Evolutionary conservation across 2,888 invertebrate species (phyloP), one percentile per base, ranked within the genome.

Genomic region (Plagodis dolabraria): DNA sequence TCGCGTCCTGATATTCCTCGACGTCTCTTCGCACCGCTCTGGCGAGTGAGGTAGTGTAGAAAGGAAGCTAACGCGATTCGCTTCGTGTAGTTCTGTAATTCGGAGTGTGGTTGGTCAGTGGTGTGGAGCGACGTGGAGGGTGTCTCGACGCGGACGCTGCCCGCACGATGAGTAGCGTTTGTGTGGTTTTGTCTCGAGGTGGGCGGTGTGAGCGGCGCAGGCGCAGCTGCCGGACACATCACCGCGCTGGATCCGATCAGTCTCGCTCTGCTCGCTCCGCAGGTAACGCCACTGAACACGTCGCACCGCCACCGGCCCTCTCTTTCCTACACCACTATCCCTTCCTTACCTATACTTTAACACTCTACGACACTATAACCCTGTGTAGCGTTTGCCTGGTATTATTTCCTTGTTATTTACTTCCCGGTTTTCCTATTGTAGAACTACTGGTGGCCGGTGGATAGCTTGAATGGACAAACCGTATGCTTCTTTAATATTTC

Each of bases 121-220:
- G 83, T 81, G 81, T 76, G 82, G 82, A 80, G 81, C 71, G 80
- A 82, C 76, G 79, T 75, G 77, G 83, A 77, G 76, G 78, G 57
- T 59, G 68, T 69, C 70, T 75, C 74, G 70, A 64, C 65, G 72
- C 65, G 55, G 75, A 72, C 73, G 79, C 76, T 80, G 22, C 83
- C 82, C 85, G 88, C 90, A 89, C 90, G 87, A 88, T 90, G 85
- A 92, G 91, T 92, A 92, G 89, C 89, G 91, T 91, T 88, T 91
- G 89, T 92, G 90, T 92, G 91, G 89, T 92, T 90, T 87, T 93
- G 93, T 93, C 92, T 93, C 86, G 93, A 94, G 94, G 93, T 94
- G 91, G 93, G 93, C 84, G 93, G 93, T 89, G 85, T 93, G 90
- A 89, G 91, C 89, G 91, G 91, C 83, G 86, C 93, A 82, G 90